These are phyloP conservation scores for Zaprionus lineosus DNA, from an alignment of 2,888 invertebrate species.

Conservation along the genomic window DNA sequence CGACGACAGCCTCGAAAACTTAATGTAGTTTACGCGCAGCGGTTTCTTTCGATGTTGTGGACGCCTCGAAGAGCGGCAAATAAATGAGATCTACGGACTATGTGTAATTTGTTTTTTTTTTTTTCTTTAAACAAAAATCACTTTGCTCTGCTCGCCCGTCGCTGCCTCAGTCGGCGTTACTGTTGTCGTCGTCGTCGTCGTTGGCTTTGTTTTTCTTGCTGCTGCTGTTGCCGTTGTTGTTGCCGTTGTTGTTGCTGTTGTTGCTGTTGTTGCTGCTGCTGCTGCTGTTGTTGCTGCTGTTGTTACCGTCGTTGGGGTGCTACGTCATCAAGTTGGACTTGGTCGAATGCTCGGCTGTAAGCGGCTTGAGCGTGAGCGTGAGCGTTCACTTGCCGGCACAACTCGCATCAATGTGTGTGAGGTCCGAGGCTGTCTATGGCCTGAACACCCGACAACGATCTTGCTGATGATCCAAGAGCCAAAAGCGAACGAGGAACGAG, in stretches of 20 bases:
- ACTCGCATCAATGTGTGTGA: conserved; percentile 60
- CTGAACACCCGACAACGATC: conserved; percentile 35
- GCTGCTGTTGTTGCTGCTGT: conserved; percentile 21
- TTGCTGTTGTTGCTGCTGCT: conserved; percentile 2
- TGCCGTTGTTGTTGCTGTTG: conserved; percentile 29
- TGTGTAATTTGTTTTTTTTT: conserved; percentile 81
- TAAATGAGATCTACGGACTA: conserved; percentile 81
- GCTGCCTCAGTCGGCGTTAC: conserved; percentile 33
- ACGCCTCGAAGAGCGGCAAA: conserved; percentile 81
- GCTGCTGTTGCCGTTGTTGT: conserved; percentile 9
- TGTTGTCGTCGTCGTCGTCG: conserved; percentile 11
- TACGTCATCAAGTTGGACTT: conserved; percentile 58
- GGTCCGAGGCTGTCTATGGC: conserved; percentile 44
- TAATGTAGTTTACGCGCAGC: conserved; percentile 23
- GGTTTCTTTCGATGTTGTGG: conserved; percentile 64
- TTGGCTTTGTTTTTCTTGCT: conserved; percentile 20
- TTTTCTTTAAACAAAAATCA: conserved; percentile 78
- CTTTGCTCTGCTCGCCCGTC: conserved; percentile 34
- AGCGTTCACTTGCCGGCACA: conserved; percentile 45
- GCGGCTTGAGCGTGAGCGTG: conserved; percentile 20
- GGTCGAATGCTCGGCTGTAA: conserved; percentile 12
- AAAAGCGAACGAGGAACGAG: conserved; percentile 20
- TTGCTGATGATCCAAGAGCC: conserved; percentile 37
- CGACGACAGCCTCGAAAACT: conserved; percentile 1
- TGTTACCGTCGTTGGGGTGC: conserved; percentile 14